Evolutionary conservation across 1,140 invertebrate species (phyloP).

Genomic region (Lanistes nyassanus): DNA sequence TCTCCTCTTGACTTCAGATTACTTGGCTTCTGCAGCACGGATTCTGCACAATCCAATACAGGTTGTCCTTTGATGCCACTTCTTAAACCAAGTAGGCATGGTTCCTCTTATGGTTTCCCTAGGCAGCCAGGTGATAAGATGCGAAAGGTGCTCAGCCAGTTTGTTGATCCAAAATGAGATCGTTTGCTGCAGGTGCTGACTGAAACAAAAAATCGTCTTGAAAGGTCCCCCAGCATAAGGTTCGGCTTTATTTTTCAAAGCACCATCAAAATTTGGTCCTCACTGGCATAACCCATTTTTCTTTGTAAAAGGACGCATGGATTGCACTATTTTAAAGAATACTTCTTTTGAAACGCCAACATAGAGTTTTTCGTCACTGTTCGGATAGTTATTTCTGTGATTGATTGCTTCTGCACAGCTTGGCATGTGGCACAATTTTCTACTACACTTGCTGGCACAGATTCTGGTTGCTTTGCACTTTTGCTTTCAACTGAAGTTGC

Average conservation of each 20-base stretch:
- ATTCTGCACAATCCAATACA: slow-evolving; percentile 26
- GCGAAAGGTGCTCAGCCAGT: not conserved
- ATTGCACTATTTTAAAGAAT: too few species aligned
- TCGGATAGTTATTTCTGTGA: too few species aligned
- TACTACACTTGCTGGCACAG: too few species aligned
- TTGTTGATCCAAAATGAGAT: not conserved
- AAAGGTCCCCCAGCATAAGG: not conserved
- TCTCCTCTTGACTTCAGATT: not conserved
- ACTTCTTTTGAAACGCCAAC: too few species aligned
- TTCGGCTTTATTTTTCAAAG: not conserved
- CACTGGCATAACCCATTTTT: too few species aligned
- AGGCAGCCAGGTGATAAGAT: not conserved
- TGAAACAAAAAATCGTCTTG: not conserved
- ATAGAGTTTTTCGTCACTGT: too few species aligned
- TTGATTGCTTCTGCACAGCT: too few species aligned
- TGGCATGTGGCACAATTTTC: too few species aligned
- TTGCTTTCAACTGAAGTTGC: too few species aligned
- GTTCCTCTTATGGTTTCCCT: not conserved
- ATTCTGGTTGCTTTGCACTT: too few species aligned
- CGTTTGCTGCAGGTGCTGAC: not conserved
- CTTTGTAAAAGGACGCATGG: too few species aligned
- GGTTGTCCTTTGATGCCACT: not conserved
- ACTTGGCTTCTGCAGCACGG: not conserved
- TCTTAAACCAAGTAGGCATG: not conserved
- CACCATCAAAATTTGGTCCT: too few species aligned